Base-by-base conservation (phyloP, 2,888 invertebrate species). In the Perizoma affinitatum region DNA sequence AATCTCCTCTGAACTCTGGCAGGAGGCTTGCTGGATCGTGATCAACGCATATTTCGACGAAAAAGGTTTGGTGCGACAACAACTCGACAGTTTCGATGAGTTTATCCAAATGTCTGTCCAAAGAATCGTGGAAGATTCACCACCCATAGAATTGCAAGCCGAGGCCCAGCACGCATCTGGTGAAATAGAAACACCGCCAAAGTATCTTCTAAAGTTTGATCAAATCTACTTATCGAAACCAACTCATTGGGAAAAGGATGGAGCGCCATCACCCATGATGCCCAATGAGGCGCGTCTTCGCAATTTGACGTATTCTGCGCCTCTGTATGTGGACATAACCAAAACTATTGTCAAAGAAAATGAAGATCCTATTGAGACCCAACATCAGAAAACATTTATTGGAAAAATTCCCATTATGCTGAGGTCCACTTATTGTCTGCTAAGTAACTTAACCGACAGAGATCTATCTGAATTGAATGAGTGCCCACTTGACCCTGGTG, bases 211-310 rank as follows among this genome's bases (percentile, higher is more conserved):
- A 6, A 99, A 99, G 89, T 99, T 99, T 88, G 99, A 99, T 85
- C 99, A 99, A 91, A 99, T 99, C 83, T 99, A 99, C 84, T 88
- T 99, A 48, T 99, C 99, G 0, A 99, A 99, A 87, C 99, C 99
- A 3, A 99, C 99, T 6, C 99, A 99, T 93, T 99, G 99, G 99
- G 99, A 99, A 87, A 99, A 99, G 90, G 99, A 99, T 93, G 99
- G 99, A 80, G 98, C 99, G 0, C 99, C 99, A 9, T 97, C 98
- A 60, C 98, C 99, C 61, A 99, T 99, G 99, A 99, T 99, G 98
- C 99, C 99, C 0, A 99, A 99, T 80, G 99, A 99, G 90, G 99
- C 99, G 5, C 95, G 99, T 65, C 94, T 99, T 55, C 94, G 99
- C 61, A 99, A 99, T 91, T 93, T 99, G 44, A 99, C 99, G 0